Conservation (phyloP, 2,113 vertebrate species). For the Recurvirostra avosetta region DNA sequence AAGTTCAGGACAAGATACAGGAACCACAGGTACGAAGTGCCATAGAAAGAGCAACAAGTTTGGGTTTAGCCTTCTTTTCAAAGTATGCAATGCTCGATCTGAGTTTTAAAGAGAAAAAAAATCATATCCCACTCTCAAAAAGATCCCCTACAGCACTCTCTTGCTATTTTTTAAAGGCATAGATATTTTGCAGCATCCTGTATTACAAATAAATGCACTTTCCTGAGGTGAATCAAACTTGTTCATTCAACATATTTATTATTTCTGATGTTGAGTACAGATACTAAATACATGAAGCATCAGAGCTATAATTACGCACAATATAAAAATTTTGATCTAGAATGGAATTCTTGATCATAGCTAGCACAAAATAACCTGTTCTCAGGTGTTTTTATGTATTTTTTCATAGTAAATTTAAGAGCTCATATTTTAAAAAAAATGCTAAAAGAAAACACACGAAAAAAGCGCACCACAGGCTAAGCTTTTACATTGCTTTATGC, state of each 20-base stretch:
- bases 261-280: background rate
- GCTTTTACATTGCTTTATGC: background rate
- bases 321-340: background rate
- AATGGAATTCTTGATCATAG: background rate
- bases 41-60: background rate
- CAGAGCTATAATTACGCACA: background rate
- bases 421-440: background rate
- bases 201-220: background rate
- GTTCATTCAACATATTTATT: background rate
- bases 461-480: background rate
- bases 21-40: background rate
- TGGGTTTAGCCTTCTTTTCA: background rate
- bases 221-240: background rate
- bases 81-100: background rate
- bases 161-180: background rate
- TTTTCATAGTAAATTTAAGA: background rate
- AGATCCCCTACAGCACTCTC: background rate
- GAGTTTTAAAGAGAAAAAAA: background rate
- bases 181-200: background rate
- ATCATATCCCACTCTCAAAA: background rate
- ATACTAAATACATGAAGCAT: background rate
- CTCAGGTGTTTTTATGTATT: background rate
- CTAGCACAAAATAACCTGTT: background rate
- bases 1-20: background rate
- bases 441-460: background rate